Evolutionary conservation across 1,140 invertebrate species (phyloP), one percentile per base, ranked within the genome.

Genomic region (Cephus cinctus): DNA sequence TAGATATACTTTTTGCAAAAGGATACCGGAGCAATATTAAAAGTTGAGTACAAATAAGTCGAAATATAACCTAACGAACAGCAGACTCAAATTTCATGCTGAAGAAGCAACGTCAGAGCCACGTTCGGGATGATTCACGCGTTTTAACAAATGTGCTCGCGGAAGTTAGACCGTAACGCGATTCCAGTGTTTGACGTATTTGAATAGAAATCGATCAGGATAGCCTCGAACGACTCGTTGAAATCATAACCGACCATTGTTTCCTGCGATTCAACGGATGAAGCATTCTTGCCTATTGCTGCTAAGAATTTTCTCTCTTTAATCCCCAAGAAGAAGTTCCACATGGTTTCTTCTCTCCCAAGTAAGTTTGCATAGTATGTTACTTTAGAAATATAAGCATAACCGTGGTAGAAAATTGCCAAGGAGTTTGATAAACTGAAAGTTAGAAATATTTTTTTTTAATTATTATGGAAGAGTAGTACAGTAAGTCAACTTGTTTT

Each of bases 151-250:
- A 47, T 58, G 43, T 58, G 16, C 51, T 50, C 31, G 23, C 42
- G 40, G 36, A 49, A 34, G 5, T 5, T 15, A 12, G 31, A 51
- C 54, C 57, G 54, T 63, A 63, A 59, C 42, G 49, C 39, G 59
- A 59, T 45, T 43, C 54, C 53, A 11, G 43, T 59, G 59, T 62
- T 62, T 47, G 60, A 61, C 45, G 52, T 61, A 32, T 54, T 52
- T 52, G 51, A 62, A 62, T 63, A 57, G 54, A 60, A 60, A 63
- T 62, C 60, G 59, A 62, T 62, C 54, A 46, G 14, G 30, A 31
- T 31, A 19, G 57, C 43, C 58, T 48, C 38, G 19, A 40, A 19
- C 19, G 19, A 40, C 38, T 40, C 2, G 25, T 40, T 27, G 25
- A 57, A 59, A 54, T 57, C 36, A 34, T 18, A 48, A 50, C 34